Evolutionary conservation across 2,888 invertebrate genomes (phyloP).

Genomic region (Dynastes hyllus): DNA sequence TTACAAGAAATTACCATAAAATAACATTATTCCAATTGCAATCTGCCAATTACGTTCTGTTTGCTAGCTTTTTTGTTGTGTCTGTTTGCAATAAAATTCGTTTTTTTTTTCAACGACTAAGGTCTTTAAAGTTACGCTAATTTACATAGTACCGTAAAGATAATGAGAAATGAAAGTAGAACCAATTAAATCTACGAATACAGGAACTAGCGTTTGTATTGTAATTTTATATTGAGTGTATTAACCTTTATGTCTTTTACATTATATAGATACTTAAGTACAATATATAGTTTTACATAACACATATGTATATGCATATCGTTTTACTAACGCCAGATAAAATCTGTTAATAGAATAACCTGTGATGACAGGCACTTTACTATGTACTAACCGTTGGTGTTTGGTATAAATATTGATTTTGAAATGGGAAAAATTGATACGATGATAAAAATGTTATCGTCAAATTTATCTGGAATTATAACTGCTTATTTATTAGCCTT

Average conservation of each 20-base stretch:
- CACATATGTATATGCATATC: background rate
- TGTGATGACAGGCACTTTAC: constrained; percentile 4
- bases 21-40: no score
- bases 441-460: background rate
- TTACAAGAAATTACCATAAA: no score
- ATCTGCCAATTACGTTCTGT: no score
- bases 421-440: background rate
- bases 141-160: constrained; percentile 16
- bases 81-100: no score
- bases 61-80: no score
- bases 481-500: background rate
- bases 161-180: constrained; percentile 20
- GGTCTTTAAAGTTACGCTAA: background rate
- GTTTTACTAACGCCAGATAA: background rate
- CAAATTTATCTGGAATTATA: background rate
- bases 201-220: background rate
- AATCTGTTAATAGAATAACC: constrained; percentile 24
- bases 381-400: background rate
- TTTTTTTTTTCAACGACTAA: background rate
- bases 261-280: background rate
- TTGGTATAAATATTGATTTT: background rate
- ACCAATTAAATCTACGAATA: constrained; percentile 2
- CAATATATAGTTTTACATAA: constrained; percentile 13
- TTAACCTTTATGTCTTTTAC: background rate
- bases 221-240: background rate